A percentile compares a stretch with the other conserved stretches of the same genome.
phyloP scores from a whole-genome alignment of 2,888 invertebrate species.

The Electrophaes corylata region DNA sequence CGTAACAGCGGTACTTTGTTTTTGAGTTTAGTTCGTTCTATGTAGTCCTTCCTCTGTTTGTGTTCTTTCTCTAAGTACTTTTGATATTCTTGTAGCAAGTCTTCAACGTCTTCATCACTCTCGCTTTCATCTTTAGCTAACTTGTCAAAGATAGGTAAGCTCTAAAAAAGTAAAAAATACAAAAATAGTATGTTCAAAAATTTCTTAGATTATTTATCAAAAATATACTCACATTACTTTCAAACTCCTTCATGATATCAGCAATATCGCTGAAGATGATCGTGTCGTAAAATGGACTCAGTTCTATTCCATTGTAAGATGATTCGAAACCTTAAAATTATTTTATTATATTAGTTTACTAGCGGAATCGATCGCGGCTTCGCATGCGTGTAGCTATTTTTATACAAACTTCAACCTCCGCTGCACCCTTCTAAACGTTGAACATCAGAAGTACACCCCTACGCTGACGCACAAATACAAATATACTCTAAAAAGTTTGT shows the following conservation, averaged over 20 bases:
- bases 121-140: slow-evolving; percentile 61
- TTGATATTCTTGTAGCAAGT: slow-evolving; percentile 72
- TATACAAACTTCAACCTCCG: too few species aligned
- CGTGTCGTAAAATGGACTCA: slow-evolving; percentile 67
- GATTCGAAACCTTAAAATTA: slow-evolving; percentile 31
- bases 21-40: slow-evolving; percentile 66
- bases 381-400: too few species aligned
- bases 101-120: slow-evolving; percentile 70
- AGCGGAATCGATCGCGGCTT: too few species aligned
- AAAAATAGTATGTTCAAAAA: not conserved
- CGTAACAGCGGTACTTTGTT: slow-evolving; percentile 68
- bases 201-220: not conserved
- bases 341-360: not conserved
- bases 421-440: too few species aligned
- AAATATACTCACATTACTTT: slow-evolving; percentile 61
- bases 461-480: too few species aligned
- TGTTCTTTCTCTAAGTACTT: slow-evolving; percentile 72
- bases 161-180: slow-evolving; percentile 49
- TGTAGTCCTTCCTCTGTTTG: slow-evolving; percentile 62
- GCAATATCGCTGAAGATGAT: slow-evolving; percentile 73
- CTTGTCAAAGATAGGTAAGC: slow-evolving; percentile 52
- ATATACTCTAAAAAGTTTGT: too few species aligned
- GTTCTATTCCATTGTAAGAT: slow-evolving; percentile 56
- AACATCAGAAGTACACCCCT: too few species aligned
- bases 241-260: slow-evolving; percentile 71